A percentile compares a stretch with the other conserved stretches of the same genome.
These are phyloP conservation scores for Marmota monax DNA, from an alignment of 2,113 vertebrate genomes.

Conservation along the genomic window DNA sequence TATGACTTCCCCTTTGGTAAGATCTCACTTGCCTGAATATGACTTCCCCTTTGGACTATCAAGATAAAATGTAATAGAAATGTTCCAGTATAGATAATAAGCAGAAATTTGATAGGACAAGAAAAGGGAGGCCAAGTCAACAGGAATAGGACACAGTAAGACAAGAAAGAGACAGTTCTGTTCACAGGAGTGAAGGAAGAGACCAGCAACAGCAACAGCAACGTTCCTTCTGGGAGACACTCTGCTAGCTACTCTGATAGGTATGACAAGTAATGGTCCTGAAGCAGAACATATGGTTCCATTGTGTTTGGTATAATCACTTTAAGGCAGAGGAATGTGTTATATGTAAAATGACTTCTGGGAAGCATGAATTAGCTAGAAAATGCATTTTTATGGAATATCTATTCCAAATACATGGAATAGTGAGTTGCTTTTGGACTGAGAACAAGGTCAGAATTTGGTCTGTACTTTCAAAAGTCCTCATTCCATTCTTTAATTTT, in stretches of 20 bases:
- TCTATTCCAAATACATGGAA: neutral
- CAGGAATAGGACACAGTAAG: neutral
- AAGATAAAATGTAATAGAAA: neutral
- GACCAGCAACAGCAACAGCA: neutral
- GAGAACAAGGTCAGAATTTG: slow-evolving; percentile 24
- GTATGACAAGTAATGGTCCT: neutral
- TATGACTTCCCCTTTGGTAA: neutral
- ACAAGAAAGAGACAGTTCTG: neutral
- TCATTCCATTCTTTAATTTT: neutral
- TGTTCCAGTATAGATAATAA: neutral
- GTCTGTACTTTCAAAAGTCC: neutral
- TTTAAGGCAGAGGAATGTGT: neutral
- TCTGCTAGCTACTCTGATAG: neutral
- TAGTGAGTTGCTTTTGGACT: neutral
- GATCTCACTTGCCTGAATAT: neutral
- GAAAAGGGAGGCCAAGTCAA: neutral
- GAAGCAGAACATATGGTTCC: neutral
- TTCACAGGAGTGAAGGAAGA: neutral
- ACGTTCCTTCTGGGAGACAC: neutral
- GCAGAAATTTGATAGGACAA: neutral
- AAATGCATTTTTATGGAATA: neutral
- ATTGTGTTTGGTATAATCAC: neutral
- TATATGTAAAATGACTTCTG: neutral
- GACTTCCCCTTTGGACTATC: neutral
- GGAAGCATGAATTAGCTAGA: neutral